phyloP scores from a whole-genome alignment of 2,797 vertebrate species.

The Synanceia verrucosa region DNA sequence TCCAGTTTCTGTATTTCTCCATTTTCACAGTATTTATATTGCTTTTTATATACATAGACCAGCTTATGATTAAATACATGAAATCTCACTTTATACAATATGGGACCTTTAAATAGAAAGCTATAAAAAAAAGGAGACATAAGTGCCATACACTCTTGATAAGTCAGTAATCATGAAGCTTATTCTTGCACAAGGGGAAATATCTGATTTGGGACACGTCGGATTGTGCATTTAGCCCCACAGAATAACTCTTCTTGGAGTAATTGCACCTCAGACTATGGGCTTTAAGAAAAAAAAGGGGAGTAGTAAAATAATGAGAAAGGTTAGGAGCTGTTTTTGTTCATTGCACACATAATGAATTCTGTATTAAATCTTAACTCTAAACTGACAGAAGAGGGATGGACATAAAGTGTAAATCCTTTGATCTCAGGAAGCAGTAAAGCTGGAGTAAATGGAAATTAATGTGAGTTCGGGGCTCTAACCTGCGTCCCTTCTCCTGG shows the following conservation, averaged over 20 bases:
- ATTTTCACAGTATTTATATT: neutral
- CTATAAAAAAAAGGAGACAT: neutral
- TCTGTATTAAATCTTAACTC: constrained; percentile 29
- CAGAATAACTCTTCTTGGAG: constrained; percentile 31
- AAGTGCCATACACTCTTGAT: neutral
- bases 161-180: neutral
- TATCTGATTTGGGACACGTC: constrained; percentile 30
- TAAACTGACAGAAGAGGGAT: constrained; percentile 5
- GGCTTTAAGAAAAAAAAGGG: constrained; percentile 46
- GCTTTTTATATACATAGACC: neutral
- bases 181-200: constrained; percentile 8
- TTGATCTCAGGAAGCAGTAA: constrained; percentile 18
- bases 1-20: neutral
- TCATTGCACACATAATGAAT: constrained; percentile 29
- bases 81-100: neutral
- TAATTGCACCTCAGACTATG: constrained; percentile 34
- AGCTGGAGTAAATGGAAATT: neutral
- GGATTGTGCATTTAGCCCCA: constrained; percentile 25
- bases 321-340: constrained; percentile 20
- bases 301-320: constrained; percentile 32
- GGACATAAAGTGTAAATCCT: constrained; percentile 21
- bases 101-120: neutral
- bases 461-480: constrained; percentile 30
- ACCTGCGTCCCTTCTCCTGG: constrained; percentile 97
- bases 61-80: neutral